phyloP scores from a whole-genome alignment of 2,888 invertebrate genomes.

The Drosophila ustulata region DNA sequence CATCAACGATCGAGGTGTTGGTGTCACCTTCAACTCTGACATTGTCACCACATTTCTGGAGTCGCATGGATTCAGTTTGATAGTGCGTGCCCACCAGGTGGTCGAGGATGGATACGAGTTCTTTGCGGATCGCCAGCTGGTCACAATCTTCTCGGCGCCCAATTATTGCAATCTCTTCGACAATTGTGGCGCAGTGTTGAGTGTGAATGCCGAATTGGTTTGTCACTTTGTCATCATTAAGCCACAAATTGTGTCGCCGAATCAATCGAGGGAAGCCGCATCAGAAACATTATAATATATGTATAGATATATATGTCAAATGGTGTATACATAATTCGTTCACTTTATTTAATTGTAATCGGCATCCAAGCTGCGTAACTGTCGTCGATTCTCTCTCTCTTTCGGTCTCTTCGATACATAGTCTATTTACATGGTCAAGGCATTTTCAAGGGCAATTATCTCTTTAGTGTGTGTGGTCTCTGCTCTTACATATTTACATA shows the following conservation, averaged over 20 bases:
- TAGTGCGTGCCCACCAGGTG: constrained; percentile 43
- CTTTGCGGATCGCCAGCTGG: constrained; percentile 27
- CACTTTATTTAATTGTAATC: constrained; percentile 55
- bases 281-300: constrained; percentile 5
- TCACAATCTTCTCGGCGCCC: constrained; percentile 45
- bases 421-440: constrained; percentile 65
- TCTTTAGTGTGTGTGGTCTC: constrained; percentile 40
- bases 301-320: neutral
- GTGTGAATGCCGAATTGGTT: neutral
- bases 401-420: constrained; percentile 12
- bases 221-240: constrained; percentile 31
- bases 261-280: neutral
- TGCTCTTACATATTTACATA: constrained; percentile 50
- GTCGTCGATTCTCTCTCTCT: constrained; percentile 7
- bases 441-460: constrained; percentile 57
- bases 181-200: constrained; percentile 27
- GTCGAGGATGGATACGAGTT: constrained; percentile 50
- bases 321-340: constrained; percentile 55
- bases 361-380: constrained; percentile 34
- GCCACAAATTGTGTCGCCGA: neutral
- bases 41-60: constrained; percentile 17
- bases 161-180: constrained; percentile 43
- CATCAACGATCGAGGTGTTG: constrained; percentile 27
- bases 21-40: constrained; percentile 18
- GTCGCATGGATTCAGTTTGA: constrained; percentile 16